Evolutionary conservation across 2,797 vertebrate genomes (phyloP), one percentile per base, ranked within the genome.

Genomic region (Australoheros facetus): DNA sequence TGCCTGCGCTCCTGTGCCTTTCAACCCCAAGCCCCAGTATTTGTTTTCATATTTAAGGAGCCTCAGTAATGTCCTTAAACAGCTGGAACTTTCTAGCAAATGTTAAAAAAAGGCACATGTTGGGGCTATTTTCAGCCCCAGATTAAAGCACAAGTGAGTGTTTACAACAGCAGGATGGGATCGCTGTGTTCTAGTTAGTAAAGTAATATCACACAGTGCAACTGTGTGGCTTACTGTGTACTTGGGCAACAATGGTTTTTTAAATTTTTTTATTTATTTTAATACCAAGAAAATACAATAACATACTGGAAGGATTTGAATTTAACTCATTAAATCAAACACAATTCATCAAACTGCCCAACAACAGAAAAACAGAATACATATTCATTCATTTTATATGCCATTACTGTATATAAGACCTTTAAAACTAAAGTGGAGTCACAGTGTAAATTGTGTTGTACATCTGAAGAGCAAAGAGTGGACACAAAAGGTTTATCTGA

Each of bases 401-500:
- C 10, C 11, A 28, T 66, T 28, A 48, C 23, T 66, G 42, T 48
- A 4, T 48, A 14, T 28, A 48, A 66, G 9, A 28, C 39, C 12
- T 28, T 48, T 28, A 28, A 48, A 42, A 42, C 12, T 42, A 42
- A 42, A 13, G 5, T 12, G 23, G 39, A 66, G 39, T 19, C 16
- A 48, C 42, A 19, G 10, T 48, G 54, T 23, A 76, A 79, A 80
- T 64, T 79, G 78, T 80, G 37, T 59, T 71, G 2, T 51, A 55
- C 62, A 21, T 28, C 34, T 79, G 59, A 70, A 82, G 75, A 82
- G 11, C 56, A 77, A 59, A 73, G 64, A 56, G n/a, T 23, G 34
- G 69, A 39, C 19, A 62, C 71, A 81, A 78, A 84, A 70, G 76
- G 48, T 77, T 75, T 23, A 73, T 28, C 56, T 77, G 62, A 72